These are phyloP conservation scores for Polypterus bichir DNA, from an alignment of 2,113 vertebrate species.

Conservation along the genomic window DNA sequence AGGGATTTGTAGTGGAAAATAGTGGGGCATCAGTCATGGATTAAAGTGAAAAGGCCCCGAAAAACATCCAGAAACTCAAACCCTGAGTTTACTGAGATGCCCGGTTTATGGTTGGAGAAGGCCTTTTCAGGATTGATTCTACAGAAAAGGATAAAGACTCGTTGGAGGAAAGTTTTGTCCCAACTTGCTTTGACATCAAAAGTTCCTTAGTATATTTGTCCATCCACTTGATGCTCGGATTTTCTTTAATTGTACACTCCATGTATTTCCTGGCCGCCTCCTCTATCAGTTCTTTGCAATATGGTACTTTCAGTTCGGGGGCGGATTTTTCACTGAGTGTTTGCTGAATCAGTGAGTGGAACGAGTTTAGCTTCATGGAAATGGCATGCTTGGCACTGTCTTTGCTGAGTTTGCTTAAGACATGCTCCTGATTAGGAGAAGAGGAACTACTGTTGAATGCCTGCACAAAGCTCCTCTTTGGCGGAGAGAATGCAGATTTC, in stretches of 20 bases:
- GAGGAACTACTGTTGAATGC: constrained; percentile 45
- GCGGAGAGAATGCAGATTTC: constrained; percentile 82
- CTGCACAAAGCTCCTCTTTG: constrained; percentile 62
- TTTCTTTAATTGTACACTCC: constrained; percentile 60
- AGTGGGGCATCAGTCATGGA: neutral
- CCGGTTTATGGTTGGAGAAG: constrained; percentile 57
- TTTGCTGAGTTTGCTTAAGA: constrained; percentile 66
- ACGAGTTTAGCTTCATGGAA: constrained; percentile 65
- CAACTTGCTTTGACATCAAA: constrained; percentile 55
- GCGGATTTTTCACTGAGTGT: constrained; percentile 55
- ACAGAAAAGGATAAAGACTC: constrained; percentile 90
- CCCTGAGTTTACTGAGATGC: constrained; percentile 50
- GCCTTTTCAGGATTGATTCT: constrained; percentile 86
- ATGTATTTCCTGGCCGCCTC: constrained; percentile 69
- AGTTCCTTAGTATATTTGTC: constrained; percentile 67
- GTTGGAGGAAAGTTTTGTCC: constrained; percentile 56
- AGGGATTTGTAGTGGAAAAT: neutral
- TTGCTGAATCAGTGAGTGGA: constrained; percentile 74
- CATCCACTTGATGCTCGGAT: constrained; percentile 47
- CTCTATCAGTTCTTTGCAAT: constrained; percentile 70
- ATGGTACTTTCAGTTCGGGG: constrained; percentile 53
- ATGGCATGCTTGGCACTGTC: constrained; percentile 49
- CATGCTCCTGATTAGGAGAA: constrained; percentile 43
- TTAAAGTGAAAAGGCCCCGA: too few species aligned
- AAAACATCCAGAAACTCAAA: too few species aligned